Evolutionary conservation across 2,797 vertebrate species (phyloP).

Genomic region (Macrochelys suwanniensis): DNA sequence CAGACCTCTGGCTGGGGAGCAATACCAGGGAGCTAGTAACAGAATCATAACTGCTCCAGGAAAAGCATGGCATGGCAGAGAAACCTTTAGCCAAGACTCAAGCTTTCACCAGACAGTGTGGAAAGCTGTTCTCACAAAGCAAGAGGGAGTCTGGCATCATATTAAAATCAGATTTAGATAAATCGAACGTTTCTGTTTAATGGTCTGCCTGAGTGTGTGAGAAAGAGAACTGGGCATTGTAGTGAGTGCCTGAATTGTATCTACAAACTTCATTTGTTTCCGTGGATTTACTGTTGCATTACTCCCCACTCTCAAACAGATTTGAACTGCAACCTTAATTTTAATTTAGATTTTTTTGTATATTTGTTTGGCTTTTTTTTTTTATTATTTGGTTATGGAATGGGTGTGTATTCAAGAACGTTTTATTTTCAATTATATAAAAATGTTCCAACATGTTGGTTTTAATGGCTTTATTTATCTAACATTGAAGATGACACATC

Average conservation of each 20-base stretch:
- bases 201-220: no score
- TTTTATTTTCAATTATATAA: background rate
- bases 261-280: background rate
- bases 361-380: fast-evolving
- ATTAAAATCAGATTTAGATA: background rate
- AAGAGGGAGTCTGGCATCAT: background rate
- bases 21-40: background rate
- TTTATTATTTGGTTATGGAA: background rate
- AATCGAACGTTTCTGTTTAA: background rate
- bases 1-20: background rate
- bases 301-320: no score
- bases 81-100: background rate
- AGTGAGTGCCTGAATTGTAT: no score
- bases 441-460: background rate
- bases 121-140: background rate
- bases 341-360: background rate
- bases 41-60: background rate
- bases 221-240: no score
- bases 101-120: background rate
- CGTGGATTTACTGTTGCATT: background rate
- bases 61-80: background rate
- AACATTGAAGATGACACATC: background rate
- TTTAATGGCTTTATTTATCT: background rate
- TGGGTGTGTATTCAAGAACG: background rate
- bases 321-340: background rate